Base-by-base conservation (phyloP, 2,888 invertebrate genomes). In the Phania funesta region DNA sequence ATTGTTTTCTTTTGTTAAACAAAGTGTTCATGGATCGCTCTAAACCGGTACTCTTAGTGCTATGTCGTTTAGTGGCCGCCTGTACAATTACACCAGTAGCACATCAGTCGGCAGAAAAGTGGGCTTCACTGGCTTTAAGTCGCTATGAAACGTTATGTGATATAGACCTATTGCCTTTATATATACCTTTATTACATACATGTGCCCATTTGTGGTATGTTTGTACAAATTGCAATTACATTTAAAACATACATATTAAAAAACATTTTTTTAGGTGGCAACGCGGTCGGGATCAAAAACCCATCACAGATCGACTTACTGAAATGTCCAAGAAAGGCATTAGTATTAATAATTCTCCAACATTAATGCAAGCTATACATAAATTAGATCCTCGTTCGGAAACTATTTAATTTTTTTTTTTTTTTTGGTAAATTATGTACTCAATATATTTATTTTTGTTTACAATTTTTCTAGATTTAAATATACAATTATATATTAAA, bases 61-160 rank as follows among this genome's bases (percentile, higher is more conserved):
- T 95, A 32, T 95, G 95, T 85, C 93, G 95, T 38, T 91, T 95
- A 18, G 93, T 95, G n/a, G 94, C 93, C 0, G 90, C 90, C 16
- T 91, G 90, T 67, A 90, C 91, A 22, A 90, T 91, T 60, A 91
- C 92, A 8, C 91, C 91, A 22, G 92, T 93, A 2, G 92, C 93
- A 0, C 93, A 93, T 29, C 93, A 92, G 0, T 92, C 93, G 0
- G 93, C 94, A 1, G 93, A 94, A 85, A 92, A 93, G 80, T 95
- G 94, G 94, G 94, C 94, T 0, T 93, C 93, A 79, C 90, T 95
- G 5, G 95, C 95, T 0, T 89, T 95, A n/a, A 92, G 93, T 86
- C 92, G 95, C 64, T 95, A 94, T 85, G 94, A 95, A 84, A 94
- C 93, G 2, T 93, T 95, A 83, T 94, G 94, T 86, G 95, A 95